Base-by-base conservation (phyloP, 2,888 invertebrate genomes). In the Cosmia pyralina region DNA sequence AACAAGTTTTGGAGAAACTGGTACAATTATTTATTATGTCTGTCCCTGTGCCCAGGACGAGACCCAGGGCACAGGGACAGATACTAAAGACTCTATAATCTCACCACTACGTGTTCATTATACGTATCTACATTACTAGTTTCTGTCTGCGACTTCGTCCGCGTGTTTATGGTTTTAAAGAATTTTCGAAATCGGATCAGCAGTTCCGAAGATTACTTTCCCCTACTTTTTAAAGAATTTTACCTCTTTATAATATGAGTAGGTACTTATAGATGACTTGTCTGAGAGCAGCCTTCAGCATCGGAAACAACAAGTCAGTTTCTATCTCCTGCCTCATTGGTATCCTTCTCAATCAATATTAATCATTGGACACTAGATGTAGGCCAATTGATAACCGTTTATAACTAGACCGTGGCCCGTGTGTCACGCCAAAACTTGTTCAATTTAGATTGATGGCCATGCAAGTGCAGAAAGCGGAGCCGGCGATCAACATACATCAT, bases 371-470 rank as follows among this genome's bases (percentile, higher is more conserved):
- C 57, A 55, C 58, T 10, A 83, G 87, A 85, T 85, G 69, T 81
- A 78, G 81, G 75, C 10, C 85, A 83, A 76, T 69, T 75, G 85
- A 87, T 85, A 85, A 81, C 65, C 68, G 64, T 79, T 55, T 55
- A 13, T 74, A 81, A 68, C 73, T 74, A 57, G 75, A 76, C 62
- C 60, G 67, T 58, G 69, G 75, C 74, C 64, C 60, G 67, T 58
- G 69, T 73, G 75, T 75, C 76, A 78, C 71, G 67, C 72, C 41
- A 67, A 79, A 88, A 72, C 70, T 60, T 63, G 79, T 76, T 81
- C 69, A 72, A 85, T 86, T 83, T 72, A 81, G 72, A 82, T 73
- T 69, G 80, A 83, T 79, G 63, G 52, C 67, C 79, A 80, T 83
- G 64, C 69, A 81, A 87, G 74, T 79, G 82, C 84, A 79, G 67